Evolutionary conservation across 53 echinoderm and acorn worm genomes (phyloP), one percentile per base, ranked within the genome.

Genomic region (Patiria pectinifera): DNA sequence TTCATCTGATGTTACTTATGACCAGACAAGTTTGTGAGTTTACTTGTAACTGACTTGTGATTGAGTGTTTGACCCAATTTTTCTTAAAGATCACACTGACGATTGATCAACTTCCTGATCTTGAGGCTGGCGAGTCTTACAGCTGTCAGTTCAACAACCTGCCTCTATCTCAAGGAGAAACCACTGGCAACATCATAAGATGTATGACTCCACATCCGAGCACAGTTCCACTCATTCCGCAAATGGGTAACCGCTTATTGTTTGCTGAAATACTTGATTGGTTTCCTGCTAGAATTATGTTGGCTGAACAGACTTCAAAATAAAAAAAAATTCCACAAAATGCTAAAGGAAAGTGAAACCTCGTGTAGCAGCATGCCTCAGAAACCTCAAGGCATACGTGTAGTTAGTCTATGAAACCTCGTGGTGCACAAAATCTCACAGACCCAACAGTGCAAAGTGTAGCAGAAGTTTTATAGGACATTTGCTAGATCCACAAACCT

Each of bases 81-180:
- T 80, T 81, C 59, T 92, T 87, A 11, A 60, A 93, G 93, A 71
- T 93, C 16, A 69, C 82, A 10, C 46, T 93, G 75, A 93, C 82
- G 10, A 87, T 93, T 4, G 82, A 87, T 19, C 71, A 93, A 69
- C 93, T 93, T 83, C 93, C 93, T 62, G 88, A 45, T 4, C 83
- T 87, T 35, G 3, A 14, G 9, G 70, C 4, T 47, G 93, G 24
- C 0, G 24, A 93, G n/a, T 69, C 62, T 22, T 93, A 93, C 87
- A 93, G 88, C 82, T 93, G 93, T 43, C 74, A 74, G 21, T 93
- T 93, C 76, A 66, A 93, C 45, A 60, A 61, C 45, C 76, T 76
- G 1, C 83, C 59, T 24, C 45, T 18, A 19, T 82, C 88, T 49
- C 13, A 4, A 35, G 93, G 82, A 35, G 58, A 15, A 0, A 75